Evolutionary conservation across 2,113 vertebrate genomes (phyloP).

Genomic region (Ia io): DNA sequence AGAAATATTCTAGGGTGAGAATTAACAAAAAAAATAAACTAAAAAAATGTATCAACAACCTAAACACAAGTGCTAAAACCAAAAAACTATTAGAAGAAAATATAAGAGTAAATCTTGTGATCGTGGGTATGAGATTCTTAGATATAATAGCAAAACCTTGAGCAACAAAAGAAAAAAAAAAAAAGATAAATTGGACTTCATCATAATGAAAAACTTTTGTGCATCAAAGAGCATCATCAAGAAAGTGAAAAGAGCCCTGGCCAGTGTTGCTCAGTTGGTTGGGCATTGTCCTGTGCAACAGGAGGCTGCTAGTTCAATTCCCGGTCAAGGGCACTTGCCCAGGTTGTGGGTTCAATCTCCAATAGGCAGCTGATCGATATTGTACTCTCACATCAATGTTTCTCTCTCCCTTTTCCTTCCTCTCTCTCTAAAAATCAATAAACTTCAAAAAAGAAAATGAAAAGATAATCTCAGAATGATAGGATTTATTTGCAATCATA

Average conservation of each 20-base stretch:
- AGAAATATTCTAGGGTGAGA: too few relatives aligned
- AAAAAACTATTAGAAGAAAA: not conserved
- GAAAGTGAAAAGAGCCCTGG: not conserved
- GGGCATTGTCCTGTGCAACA: too few relatives aligned
- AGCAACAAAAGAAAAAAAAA: slow-evolving; percentile 9
- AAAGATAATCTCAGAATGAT: not conserved
- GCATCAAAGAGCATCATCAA: not conserved
- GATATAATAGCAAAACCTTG: not conserved
- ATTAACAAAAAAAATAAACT: not conserved
- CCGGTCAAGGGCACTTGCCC: too few relatives aligned
- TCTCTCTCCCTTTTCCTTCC: too few relatives aligned
- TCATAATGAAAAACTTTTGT: not conserved
- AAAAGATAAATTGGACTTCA: not conserved
- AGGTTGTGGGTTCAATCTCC: too few relatives aligned
- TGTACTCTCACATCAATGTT: too few relatives aligned
- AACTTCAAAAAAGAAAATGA: not conserved
- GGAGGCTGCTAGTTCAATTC: too few relatives aligned
- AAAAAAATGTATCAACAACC: not conserved
- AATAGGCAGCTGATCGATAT: too few relatives aligned
- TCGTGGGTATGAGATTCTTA: not conserved
- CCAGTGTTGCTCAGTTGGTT: too few relatives aligned
- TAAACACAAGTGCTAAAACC: not conserved
- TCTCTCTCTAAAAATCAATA: too few relatives aligned
- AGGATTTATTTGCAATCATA: not conserved
- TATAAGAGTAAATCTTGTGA: not conserved